Evolutionary conservation across 2,888 invertebrate species (phyloP).

Genomic region (Ophraella communa): DNA sequence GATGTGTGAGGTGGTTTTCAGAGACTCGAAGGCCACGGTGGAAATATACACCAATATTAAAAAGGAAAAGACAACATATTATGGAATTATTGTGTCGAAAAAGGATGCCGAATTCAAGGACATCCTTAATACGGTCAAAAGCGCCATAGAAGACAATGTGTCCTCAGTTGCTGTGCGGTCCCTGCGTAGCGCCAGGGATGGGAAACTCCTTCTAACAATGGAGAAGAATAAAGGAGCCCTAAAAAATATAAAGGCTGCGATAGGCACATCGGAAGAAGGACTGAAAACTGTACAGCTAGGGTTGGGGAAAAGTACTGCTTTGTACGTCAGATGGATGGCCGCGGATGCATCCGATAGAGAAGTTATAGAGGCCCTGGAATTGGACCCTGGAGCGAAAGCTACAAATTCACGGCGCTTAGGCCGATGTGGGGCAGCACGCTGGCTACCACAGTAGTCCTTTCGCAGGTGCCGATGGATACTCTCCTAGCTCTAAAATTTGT

Average conservation of each 20-base stretch:
- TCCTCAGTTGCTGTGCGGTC: background rate
- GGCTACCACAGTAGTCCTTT: background rate
- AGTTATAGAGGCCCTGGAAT: background rate
- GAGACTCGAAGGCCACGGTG: background rate
- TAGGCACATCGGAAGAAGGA: background rate
- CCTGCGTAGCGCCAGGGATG: background rate
- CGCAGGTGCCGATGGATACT: background rate
- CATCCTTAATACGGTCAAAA: background rate
- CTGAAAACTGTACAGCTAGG: background rate
- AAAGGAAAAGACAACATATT: background rate
- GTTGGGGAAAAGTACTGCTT: background rate
- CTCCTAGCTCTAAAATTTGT: background rate
- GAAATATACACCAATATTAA: background rate
- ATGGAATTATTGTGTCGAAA: background rate
- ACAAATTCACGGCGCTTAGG: background rate
- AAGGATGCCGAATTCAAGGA: background rate
- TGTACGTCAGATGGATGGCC: slow-evolving; percentile 7
- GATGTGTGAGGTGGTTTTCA: background rate
- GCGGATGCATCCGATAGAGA: background rate
- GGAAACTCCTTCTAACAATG: too few relatives aligned
- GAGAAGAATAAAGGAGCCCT: too few relatives aligned
- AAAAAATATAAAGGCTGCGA: background rate
- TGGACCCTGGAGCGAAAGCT: background rate
- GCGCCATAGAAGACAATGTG: background rate
- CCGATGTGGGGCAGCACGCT: background rate